These are phyloP conservation scores for Tipula unca DNA, from an alignment of 2,888 invertebrate genomes.

Conservation along the genomic window DNA sequence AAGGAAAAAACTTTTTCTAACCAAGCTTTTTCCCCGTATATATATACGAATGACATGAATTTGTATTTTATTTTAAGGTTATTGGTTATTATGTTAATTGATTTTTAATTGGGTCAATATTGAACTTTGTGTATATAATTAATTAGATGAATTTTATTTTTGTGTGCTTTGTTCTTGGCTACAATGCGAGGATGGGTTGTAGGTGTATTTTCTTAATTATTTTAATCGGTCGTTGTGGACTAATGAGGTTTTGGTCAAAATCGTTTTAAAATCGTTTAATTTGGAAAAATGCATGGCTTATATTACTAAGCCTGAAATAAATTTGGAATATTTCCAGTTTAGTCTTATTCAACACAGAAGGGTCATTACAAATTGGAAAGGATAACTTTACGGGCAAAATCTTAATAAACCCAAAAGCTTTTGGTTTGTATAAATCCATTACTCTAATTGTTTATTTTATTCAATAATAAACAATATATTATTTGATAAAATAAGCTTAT, in stretches of 20 bases:
- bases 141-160: not conserved
- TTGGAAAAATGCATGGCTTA: too few relatives aligned
- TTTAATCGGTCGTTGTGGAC: not conserved
- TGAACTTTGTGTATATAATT: not conserved
- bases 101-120: constrained; percentile 4
- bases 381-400: too few relatives aligned
- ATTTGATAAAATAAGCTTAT: too few relatives aligned
- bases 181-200: not conserved
- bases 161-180: not conserved
- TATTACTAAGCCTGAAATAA: too few relatives aligned
- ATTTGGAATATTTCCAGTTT: too few relatives aligned
- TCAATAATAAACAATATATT: too few relatives aligned
- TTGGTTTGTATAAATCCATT: too few relatives aligned
- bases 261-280: not conserved
- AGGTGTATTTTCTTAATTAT: not conserved
- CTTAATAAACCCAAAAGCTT: too few relatives aligned
- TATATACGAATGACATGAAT: not conserved
- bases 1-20: not conserved
- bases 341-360: too few relatives aligned
- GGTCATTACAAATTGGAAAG: too few relatives aligned
- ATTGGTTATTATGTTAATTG: not conserved
- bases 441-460: too few relatives aligned
- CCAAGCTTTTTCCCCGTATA: not conserved
- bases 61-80: not conserved
- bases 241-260: not conserved